phyloP scores from a whole-genome alignment of 2,113 vertebrate species.

The Oceanites oceanicus region DNA sequence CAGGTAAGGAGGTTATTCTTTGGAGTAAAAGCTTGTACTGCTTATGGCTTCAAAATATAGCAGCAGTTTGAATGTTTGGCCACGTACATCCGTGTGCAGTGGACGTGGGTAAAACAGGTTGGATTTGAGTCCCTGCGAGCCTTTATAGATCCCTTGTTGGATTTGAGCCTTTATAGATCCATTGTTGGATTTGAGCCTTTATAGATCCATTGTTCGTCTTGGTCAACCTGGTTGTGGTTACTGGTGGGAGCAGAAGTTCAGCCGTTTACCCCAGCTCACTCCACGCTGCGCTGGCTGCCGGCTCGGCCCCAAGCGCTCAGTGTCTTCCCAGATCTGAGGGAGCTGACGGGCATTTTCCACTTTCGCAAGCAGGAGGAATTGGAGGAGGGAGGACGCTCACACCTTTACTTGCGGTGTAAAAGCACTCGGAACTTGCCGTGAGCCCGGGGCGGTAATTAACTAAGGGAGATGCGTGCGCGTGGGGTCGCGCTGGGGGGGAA shows the following conservation, averaged over 20 bases:
- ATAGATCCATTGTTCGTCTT: not conserved
- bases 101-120: not conserved
- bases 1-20: not conserved
- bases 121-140: not conserved
- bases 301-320: rapidly evolving
- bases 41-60: not conserved
- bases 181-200: not conserved
- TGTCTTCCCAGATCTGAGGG: not conserved
- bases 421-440: not conserved
- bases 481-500: no score
- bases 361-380: not conserved
- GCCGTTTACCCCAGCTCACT: rapidly evolving
- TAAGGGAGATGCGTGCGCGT: rapidly evolving
- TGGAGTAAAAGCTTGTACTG: rapidly evolving
- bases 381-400: not conserved
- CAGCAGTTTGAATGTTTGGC: not conserved
- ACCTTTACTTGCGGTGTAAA: not conserved
- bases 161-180: no score
- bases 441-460: not conserved
- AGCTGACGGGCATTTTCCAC: not conserved
- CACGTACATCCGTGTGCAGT: rapidly evolving
- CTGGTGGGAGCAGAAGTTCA: not conserved
- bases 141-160: not conserved
- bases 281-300: not conserved
- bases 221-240: not conserved